phyloP scores from a whole-genome alignment of 2,888 invertebrate genomes.

The Tortricodes alternella region DNA sequence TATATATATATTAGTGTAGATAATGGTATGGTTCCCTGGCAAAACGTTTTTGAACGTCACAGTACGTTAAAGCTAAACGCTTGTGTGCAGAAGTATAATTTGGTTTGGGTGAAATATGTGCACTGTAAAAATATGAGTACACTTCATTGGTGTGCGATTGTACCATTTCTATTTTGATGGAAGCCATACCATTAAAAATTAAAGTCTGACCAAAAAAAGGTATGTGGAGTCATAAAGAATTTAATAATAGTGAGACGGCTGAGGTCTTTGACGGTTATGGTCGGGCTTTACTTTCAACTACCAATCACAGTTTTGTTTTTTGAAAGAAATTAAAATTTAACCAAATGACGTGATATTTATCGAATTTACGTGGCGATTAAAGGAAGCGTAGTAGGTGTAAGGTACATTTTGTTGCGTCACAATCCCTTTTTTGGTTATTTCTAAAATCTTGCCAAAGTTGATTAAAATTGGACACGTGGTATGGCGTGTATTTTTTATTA shows the following conservation, averaged over 20 bases:
- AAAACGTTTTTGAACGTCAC: background rate
- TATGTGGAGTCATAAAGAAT: no score
- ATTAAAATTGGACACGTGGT: conserved; percentile 15
- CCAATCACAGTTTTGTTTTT: background rate
- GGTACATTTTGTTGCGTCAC: conserved; percentile 44
- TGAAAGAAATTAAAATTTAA: background rate
- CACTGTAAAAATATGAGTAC: no score
- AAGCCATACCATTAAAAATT: background rate
- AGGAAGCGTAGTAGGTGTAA: conserved; percentile 45
- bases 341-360: conserved; percentile 66
- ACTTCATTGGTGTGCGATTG: no score
- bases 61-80: background rate
- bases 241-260: no score
- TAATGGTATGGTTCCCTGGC: background rate
- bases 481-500: conserved; percentile 2
- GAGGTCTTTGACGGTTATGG: no score
- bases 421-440: conserved; percentile 40
- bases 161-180: background rate
- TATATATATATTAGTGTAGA: background rate
- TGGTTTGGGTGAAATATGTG: no score
- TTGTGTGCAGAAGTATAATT: no score
- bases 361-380: conserved; percentile 77
- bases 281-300: background rate
- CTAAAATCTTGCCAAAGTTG: conserved; percentile 66
- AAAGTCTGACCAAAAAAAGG: background rate